Percentiles rank a stretch among this genome's conserved stretches.
These are phyloP conservation scores for Calliscelio sp. DNA, from an alignment of 2,888 invertebrate species.

Conservation along the genomic window DNA sequence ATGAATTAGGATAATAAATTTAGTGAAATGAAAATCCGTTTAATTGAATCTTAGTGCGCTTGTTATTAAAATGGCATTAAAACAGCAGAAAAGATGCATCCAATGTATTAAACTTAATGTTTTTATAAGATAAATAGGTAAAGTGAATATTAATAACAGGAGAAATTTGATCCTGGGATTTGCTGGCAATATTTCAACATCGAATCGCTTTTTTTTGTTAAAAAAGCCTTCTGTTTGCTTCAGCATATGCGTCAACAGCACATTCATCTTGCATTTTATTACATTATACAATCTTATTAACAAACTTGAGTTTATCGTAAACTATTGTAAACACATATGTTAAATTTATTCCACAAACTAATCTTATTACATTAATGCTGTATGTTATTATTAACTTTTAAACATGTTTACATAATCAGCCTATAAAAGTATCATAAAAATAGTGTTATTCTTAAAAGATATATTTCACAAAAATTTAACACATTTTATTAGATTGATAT, in stretches of 20 bases:
- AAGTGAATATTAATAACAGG: neutral
- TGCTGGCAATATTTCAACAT: neutral
- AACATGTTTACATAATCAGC: too few species aligned
- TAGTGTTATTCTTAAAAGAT: too few species aligned
- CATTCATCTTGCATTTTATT: constrained; percentile 10
- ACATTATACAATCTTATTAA: neutral
- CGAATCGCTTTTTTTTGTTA: neutral
- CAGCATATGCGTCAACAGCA: constrained; percentile 1
- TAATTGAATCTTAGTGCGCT: neutral
- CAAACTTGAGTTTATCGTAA: neutral
- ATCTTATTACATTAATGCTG: too few species aligned
- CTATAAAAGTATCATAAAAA: too few species aligned
- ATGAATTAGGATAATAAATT: neutral
- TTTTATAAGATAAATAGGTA: neutral
- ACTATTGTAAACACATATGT: too few species aligned
- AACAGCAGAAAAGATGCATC: neutral
- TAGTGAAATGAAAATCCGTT: neutral
- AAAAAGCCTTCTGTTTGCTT: constrained; percentile 13
- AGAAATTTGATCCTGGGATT: neutral
- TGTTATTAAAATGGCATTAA: neutral
- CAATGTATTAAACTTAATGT: neutral
- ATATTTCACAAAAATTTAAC: too few species aligned
- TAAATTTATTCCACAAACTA: constrained; percentile 18
- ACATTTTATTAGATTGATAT: too few species aligned
- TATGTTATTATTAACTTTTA: too few species aligned